phyloP scores from a whole-genome alignment of 2,797 vertebrate genomes.

The Crocodylus rhombifer region DNA sequence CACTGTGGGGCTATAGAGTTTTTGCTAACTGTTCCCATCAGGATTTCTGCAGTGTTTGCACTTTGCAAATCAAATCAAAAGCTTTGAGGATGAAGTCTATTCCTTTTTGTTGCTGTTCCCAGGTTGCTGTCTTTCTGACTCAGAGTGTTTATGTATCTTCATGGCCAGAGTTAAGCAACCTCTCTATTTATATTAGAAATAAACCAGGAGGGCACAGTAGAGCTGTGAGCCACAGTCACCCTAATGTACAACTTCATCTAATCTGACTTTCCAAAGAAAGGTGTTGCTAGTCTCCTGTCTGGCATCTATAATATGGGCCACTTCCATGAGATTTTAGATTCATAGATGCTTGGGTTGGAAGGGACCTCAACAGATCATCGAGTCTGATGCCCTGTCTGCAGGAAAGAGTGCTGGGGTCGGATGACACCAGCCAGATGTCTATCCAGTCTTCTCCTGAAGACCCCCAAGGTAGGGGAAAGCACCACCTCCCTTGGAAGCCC shows the following conservation, averaged over 20 bases:
- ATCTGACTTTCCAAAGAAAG: too few species aligned
- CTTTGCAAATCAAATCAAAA: slow-evolving; percentile 24
- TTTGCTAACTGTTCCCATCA: neutral
- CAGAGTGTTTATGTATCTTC: neutral
- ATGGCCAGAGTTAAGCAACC: neutral
- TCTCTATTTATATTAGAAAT: neutral
- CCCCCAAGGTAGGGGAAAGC: too few species aligned
- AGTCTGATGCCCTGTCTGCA: too few species aligned
- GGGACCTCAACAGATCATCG: too few species aligned
- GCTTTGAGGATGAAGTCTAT: neutral
- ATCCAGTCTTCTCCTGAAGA: too few species aligned
- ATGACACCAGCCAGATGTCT: too few species aligned
- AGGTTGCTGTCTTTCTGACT: neutral
- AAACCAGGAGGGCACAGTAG: fast-evolving
- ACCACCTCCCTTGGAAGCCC: too few species aligned
- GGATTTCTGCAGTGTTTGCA: slow-evolving; percentile 24
- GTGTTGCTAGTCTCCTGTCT: too few species aligned
- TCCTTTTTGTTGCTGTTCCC: neutral
- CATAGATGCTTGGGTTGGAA: too few species aligned
- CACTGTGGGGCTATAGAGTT: neutral
- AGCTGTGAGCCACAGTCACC: neutral
- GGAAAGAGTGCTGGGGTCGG: too few species aligned
- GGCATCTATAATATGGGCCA: too few species aligned
- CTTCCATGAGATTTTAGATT: too few species aligned
- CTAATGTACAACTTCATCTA: neutral